Evolutionary conservation across 2,888 invertebrate genomes (phyloP), one percentile per base, ranked within the genome.

Genomic region (Trichopria drosophilae): DNA sequence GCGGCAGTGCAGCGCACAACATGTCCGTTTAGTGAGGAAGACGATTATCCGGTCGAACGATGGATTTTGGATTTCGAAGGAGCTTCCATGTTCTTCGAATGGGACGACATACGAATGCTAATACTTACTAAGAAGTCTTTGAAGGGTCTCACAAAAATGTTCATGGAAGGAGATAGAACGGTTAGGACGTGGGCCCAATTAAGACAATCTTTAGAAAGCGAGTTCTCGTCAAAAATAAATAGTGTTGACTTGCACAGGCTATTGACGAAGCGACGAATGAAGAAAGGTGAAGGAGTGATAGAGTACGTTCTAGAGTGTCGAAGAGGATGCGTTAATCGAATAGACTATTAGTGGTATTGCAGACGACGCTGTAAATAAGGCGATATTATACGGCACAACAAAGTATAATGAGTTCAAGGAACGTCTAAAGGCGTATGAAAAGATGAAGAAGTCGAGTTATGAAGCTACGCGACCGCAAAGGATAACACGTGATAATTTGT

Each of bases 71-170:
- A n/a, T n/a, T n/a, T n/a, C n/a, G n/a, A n/a, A n/a, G n/a, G n/a
- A n/a, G n/a, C n/a, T 7, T 50, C 63, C 15, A 43, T 40, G n/a
- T 13, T 66, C 6, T 61, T 57, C 36, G 53, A 55, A 29, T 67
- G 63, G 63, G 59, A 56, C 39, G 64, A 65, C 18, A 42, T 65
- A 22, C 61, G 65, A 49, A 63, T 57, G 29, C 54, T 62, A 18
- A 55, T 66, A n/a, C 67, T 60, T 49, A 63, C 62, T 4, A 67
- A 68, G 51, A n/a, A n/a, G n/a, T n/a, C n/a, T n/a, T n/a, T n/a
- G n/a, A n/a, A n/a, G n/a, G n/a, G n/a, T n/a, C n/a, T 65, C 7
- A 65, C 68, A 3, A 63, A 64, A 47, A 34, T 65, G 16, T 65
- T 58, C 51, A 37, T 67, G 7, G 59, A 63, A 44, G 51, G 60